Evolutionary conservation across 2,113 vertebrate genomes (phyloP), one percentile per base, ranked within the genome.

Genomic region (Sylvietta virens): DNA sequence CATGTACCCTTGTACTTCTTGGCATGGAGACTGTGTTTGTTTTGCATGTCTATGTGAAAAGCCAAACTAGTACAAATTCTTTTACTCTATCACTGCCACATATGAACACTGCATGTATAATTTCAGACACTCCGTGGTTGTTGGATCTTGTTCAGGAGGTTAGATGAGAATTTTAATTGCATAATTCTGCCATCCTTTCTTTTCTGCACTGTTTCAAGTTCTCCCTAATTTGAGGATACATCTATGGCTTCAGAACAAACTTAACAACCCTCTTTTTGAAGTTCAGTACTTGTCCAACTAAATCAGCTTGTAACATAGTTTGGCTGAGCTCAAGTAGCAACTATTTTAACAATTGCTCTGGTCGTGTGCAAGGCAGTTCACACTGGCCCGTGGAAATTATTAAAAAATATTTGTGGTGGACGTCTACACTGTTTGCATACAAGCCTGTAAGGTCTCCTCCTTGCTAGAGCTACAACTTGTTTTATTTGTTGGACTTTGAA

Each of bases 61-160:
- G 88, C 94, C 90, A 96, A 95, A 93, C 85, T 81, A 73, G 81
- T 88, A 96, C 92, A 96, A 88, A 95, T 94, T 93, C 90, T 94
- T 94, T 82, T 95, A 83, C 90, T 96, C 67, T 66, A 81, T 95
- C 94, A 83, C 56, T 94, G 94, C 67, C 90, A 95, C 85, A 90
- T 67, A 92, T 73, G 82, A 94, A 94, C 85, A 67, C 79, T 91
- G 90, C 94, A 95, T 93, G 71, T 78, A 86, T 91, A 95, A 95
- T 96, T 95, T 90, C 82, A 92, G 88, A 77, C 91, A 83, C 85
- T 91, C 66, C 95, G 91, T 92, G 66, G 58, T 88, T 95, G 85
- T 90, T 96, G 94, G 91, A 96, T 94, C 81, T 88, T 90, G 85
- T 90, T 97, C 94, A 93, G 93, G 54, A 88, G 64, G 82, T 92